A percentile compares a stretch with the other conserved stretches of the same genome.
These are phyloP conservation scores for Cheilosia scutellata DNA, from an alignment of 2,888 invertebrate species.

Conservation along the genomic window DNA sequence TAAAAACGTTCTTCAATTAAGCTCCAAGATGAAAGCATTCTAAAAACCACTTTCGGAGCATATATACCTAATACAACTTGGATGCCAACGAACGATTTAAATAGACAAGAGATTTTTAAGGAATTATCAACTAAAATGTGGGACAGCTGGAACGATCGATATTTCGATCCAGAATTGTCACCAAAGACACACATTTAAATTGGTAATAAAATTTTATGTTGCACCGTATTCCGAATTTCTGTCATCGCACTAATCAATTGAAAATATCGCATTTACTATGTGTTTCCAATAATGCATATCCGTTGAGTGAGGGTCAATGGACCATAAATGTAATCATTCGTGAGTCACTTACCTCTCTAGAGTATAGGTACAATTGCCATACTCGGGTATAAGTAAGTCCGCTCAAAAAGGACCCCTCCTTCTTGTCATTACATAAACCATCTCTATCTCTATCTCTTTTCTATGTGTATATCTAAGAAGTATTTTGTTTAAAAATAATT, in stretches of 20 bases:
- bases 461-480: conserved; percentile 31
- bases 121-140: conserved; percentile 8
- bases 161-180: conserved; percentile 42
- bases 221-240: conserved; percentile 48
- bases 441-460: conserved; percentile 17
- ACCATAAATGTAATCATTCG: conserved; percentile 14
- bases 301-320: conserved; percentile 55
- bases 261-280: conserved; percentile 30
- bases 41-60: background rate
- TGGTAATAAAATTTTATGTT: conserved; percentile 57
- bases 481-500: conserved; percentile 70
- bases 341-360: conserved; percentile 49
- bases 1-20: conserved; percentile 21
- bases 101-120: conserved; percentile 30
- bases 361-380: conserved; percentile 18
- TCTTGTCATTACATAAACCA: conserved; percentile 61
- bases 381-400: conserved; percentile 1
- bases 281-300: background rate
- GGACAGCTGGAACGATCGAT: conserved; percentile 44
- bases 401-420: conserved; percentile 64
- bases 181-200: conserved; percentile 46
- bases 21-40: conserved; percentile 9
- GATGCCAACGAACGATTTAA: conserved; percentile 39
- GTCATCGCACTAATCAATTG: conserved; percentile 54
- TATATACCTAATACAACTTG: background rate